Conservation (phyloP, 2,797 vertebrate genomes). For the Trematomus bernacchii region DNA sequence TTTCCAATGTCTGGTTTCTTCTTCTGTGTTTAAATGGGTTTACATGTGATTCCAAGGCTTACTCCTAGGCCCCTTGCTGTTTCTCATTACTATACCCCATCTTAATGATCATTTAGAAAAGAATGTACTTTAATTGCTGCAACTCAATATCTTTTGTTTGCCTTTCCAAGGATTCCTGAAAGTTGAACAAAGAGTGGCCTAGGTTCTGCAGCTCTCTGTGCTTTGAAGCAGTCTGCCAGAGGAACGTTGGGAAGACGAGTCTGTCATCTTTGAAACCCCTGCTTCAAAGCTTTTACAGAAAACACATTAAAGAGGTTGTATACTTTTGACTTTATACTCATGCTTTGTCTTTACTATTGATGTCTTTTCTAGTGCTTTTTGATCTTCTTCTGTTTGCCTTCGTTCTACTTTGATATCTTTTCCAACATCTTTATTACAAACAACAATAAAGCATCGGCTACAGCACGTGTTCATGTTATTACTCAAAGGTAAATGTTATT, state of each 20-base stretch:
- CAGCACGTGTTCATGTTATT: background rate
- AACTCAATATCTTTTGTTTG: slow-evolving; percentile 14
- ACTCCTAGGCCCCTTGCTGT: background rate
- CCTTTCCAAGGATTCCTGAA: slow-evolving; percentile 17
- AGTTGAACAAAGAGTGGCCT: background rate
- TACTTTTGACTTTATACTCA: slow-evolving; percentile 21
- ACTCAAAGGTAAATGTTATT: background rate
- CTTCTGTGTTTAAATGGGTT: background rate
- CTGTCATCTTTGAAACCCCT: slow-evolving; percentile 3
- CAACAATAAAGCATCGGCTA: background rate
- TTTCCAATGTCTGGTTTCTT: background rate
- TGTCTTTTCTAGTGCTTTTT: background rate
- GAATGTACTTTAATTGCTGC: slow-evolving; percentile 12
- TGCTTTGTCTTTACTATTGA: background rate
- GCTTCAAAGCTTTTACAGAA: slow-evolving; percentile 27
- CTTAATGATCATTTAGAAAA: slow-evolving; percentile 11
- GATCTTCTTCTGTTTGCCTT: slow-evolving; percentile 6
- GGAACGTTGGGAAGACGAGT: slow-evolving; percentile 28
- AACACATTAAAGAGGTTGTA: slow-evolving; percentile 10
- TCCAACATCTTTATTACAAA: slow-evolving; percentile 2
- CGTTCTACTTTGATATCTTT: slow-evolving; percentile 1
- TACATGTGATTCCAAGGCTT: background rate
- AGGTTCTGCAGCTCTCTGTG: background rate
- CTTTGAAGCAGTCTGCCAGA: slow-evolving; percentile 40
- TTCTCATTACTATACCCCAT: slow-evolving; percentile 2